Conservation (phyloP, 1,140 invertebrate species). For the Steinernema feltiae region DNA sequence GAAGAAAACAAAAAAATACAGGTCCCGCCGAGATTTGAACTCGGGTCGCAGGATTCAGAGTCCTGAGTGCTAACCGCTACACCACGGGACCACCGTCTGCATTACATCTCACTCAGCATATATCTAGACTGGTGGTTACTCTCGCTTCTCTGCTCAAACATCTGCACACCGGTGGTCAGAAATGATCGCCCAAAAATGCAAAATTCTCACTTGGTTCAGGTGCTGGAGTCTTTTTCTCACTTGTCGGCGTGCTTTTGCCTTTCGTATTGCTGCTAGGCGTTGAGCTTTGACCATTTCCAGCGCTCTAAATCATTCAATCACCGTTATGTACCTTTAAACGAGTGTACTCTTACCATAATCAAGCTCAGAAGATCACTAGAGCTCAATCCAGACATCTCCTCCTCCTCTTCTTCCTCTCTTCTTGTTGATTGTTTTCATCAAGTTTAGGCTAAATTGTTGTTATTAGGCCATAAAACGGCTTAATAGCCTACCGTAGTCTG, state of each 20-base stretch:
- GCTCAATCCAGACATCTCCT: background rate
- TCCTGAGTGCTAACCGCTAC: conserved; percentile 56
- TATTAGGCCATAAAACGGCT: too few relatives aligned
- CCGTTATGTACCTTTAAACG: background rate
- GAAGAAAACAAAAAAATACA: background rate
- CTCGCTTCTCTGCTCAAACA: too few relatives aligned
- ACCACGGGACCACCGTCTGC: conserved; percentile 33
- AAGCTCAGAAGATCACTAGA: background rate
- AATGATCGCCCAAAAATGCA: background rate
- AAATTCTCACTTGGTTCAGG: background rate
- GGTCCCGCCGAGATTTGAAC: conserved; percentile 33
- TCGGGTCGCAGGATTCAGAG: conserved; percentile 56
- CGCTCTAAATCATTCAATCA: background rate
- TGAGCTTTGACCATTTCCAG: background rate
- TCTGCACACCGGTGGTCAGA: too few relatives aligned
- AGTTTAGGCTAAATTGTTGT: background rate
- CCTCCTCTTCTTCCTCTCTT: too few relatives aligned
- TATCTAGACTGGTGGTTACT: too few relatives aligned
- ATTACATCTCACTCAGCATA: too few relatives aligned
- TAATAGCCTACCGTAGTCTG: background rate
- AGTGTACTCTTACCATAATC: background rate
- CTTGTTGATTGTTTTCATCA: background rate
- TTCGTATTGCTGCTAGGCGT: background rate
- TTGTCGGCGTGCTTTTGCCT: background rate
- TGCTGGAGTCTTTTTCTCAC: background rate